These are phyloP conservation scores for Taenioides sp. DNA, from an alignment of 2,797 vertebrate species.

Conservation along the genomic window DNA sequence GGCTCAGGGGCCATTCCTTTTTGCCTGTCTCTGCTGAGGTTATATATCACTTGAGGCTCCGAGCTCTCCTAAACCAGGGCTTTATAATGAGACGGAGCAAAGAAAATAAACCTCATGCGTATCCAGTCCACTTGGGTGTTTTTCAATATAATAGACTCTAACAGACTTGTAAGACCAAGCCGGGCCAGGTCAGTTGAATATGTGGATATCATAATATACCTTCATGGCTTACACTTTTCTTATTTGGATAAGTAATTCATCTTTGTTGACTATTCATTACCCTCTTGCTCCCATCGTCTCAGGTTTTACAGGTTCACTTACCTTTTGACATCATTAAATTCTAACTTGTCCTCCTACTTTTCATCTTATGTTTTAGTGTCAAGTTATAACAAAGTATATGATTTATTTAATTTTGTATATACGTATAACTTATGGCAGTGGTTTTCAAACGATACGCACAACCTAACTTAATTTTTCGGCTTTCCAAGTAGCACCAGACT, in stretches of 20 bases:
- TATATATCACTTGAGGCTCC: constrained; percentile 70
- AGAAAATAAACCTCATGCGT: constrained; percentile 55
- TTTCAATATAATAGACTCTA: constrained; percentile 45
- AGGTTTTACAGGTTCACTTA: neutral
- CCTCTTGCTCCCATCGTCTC: neutral
- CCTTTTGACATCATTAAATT: neutral
- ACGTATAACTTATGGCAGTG: neutral
- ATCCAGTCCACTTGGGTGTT: constrained; percentile 41
- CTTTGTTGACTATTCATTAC: neutral
- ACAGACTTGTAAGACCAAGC: constrained; percentile 43
- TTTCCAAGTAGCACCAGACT: too few relatives aligned
- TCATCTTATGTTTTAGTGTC: neutral
- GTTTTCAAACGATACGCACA: too few relatives aligned
- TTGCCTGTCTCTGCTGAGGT: constrained; percentile 45
- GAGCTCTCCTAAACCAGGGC: constrained; percentile 57
- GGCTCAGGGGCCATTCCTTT: constrained; percentile 23
- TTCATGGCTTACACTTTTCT: constrained; percentile 9
- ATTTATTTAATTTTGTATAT: neutral
- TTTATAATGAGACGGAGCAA: constrained; percentile 60
- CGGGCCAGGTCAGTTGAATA: constrained; percentile 34
- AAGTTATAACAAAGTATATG: neutral
- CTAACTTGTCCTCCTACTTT: neutral
- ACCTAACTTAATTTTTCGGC: too few relatives aligned
- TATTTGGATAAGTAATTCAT: constrained; percentile 12
- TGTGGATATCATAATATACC: constrained; percentile 14